Base-by-base conservation (phyloP, 2,113 vertebrate species). In the Notarius quadriscutis region DNA sequence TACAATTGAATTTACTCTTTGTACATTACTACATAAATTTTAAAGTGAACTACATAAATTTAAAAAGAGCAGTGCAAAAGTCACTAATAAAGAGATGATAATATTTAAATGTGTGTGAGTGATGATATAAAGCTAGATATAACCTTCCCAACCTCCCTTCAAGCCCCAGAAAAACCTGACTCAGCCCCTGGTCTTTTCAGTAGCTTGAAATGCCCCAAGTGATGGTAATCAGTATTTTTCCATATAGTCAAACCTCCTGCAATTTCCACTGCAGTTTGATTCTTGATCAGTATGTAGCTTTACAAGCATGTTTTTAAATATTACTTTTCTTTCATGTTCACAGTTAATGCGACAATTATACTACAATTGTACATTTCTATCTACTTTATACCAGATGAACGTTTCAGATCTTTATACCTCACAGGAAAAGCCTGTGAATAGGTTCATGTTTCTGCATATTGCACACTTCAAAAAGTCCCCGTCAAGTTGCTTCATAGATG, bases 401-500 rank as follows among this genome's bases (percentile, higher is more conserved):
- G 17, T 71, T 67, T 34, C 67, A 71, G 67, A 17, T 71, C 72
- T 50, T 10, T 50, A 74, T 20, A 71, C 14, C 30, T 71, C 30
- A 34, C 69, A 72, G 30, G 34, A 69, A 69, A 30, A 17, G 8
- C 3, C n/a, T n/a, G 27, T 55, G 7, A 53, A 53, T 18, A 55
- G 30, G 58, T 50, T 50, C 30, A 58, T 18, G 8, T 74, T 48
- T 11, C 53, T 74, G 63, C 25, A n/a, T 9, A 55, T 53, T 30
- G 30, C 34, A 27, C 63, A 48, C 25, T 20, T 67, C 22, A 27
- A 10, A 25, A 48, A 72, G 53, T 48, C 27, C 20, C 78, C 30
- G n/a, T 86, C 63, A 57, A 53, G 62, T 71, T n/a, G 55, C 34
- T 81, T 87, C 53, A 34, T 14, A 84, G 9, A 69, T 8, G 17